phyloP scores from a whole-genome alignment of 2,113 vertebrate species.

The Chloropsis hardwickii region DNA sequence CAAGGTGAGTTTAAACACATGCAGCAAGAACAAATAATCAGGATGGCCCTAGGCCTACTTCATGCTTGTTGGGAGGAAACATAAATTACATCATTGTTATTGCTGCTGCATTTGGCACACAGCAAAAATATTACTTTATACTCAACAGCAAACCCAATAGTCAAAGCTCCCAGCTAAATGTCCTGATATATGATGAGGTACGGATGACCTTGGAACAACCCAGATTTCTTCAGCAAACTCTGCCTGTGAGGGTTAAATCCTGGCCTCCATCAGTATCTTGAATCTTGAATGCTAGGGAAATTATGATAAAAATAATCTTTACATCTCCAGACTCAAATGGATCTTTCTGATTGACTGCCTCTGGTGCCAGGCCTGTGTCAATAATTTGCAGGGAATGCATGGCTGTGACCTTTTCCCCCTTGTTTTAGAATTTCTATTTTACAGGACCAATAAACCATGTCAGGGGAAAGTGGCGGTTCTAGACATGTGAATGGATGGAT shows the following conservation, averaged over 20 bases:
- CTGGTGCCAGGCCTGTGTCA: neutral
- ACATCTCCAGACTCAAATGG: constrained; percentile 16
- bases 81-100: neutral
- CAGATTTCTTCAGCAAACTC: neutral
- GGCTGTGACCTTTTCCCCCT: constrained; percentile 52
- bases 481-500: neutral
- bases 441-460: constrained; percentile 37
- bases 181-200: neutral
- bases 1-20: neutral
- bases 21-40: neutral
- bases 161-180: neutral
- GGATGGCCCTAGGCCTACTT: neutral
- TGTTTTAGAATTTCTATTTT: constrained; percentile 49
- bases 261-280: neutral
- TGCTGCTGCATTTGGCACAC: neutral
- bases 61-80: neutral
- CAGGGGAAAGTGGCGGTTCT: neutral
- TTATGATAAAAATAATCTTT: constrained; percentile 58
- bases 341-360: constrained; percentile 48
- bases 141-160: neutral
- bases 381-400: constrained; percentile 33
- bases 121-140: neutral
- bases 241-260: neutral
- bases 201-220: neutral
- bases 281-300: constrained; percentile 14